Percentiles rank a stretch among this genome's conserved stretches.
phyloP scores from a whole-genome alignment of 1,140 invertebrate species.

The Archivesica marissinica region DNA sequence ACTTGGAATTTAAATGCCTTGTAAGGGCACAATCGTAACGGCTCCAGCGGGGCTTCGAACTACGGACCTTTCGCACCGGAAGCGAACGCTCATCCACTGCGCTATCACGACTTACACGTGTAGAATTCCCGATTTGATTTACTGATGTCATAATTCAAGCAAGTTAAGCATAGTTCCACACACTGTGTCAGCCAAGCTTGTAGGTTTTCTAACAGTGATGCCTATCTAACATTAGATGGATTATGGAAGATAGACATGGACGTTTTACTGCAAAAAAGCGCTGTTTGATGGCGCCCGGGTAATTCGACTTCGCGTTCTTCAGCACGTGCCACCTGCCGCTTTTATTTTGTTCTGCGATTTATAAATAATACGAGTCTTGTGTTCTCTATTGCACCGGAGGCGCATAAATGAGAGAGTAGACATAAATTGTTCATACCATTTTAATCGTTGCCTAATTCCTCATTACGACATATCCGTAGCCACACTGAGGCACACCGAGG shows the following conservation, averaged over 20 bases:
- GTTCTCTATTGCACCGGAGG: background rate
- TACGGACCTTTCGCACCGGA: too few relatives aligned
- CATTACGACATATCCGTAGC: too few relatives aligned
- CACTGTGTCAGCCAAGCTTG: background rate
- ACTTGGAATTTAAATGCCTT: too few relatives aligned
- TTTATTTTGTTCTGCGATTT: conserved; percentile 8
- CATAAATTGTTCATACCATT: conserved; percentile 14
- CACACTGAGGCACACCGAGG: too few relatives aligned
- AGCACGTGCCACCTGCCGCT: conserved; percentile 21
- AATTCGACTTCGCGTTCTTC: conserved; percentile 6
- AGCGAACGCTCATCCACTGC: too few relatives aligned
- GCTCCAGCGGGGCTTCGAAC: too few relatives aligned
- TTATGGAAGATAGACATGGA: conserved; percentile 7
- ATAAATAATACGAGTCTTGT: background rate
- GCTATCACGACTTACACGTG: too few relatives aligned
- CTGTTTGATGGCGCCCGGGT: conserved; percentile 8
- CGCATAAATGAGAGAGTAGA: background rate
- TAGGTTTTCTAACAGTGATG: background rate
- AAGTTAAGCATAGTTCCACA: background rate
- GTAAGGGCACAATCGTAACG: too few relatives aligned
- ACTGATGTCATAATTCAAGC: conserved; percentile 1
- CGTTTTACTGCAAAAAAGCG: conserved; percentile 11
- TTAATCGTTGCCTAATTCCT: background rate
- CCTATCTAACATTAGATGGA: background rate
- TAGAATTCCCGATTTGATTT: background rate